These are phyloP conservation scores for Craseonycteris thonglongyai DNA, from an alignment of 2,113 vertebrate genomes.

Conservation along the genomic window DNA sequence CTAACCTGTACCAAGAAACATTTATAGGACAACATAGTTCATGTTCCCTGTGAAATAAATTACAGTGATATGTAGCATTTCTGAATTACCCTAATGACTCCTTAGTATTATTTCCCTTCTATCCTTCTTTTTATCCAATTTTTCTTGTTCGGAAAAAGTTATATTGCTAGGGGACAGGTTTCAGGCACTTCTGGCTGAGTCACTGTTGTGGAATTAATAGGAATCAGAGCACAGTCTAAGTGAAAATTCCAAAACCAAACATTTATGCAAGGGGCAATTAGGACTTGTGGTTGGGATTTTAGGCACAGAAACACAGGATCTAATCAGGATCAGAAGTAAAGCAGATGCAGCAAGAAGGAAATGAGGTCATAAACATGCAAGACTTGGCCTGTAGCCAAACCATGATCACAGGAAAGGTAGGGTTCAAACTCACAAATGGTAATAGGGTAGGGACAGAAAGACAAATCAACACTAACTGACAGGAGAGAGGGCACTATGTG, in stretches of 20 bases:
- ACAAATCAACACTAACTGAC: not conserved
- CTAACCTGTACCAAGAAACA: not conserved
- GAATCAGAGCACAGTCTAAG: not conserved
- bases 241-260: not conserved
- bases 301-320: not conserved
- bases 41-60: not conserved
- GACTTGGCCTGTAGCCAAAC: not conserved
- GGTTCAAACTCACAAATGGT: not conserved
- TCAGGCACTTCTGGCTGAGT: not conserved
- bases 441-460: not conserved
- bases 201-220: not conserved
- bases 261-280: not conserved
- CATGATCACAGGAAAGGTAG: constrained; percentile 7
- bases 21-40: not conserved
- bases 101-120: not conserved
- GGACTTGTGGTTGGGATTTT: constrained; percentile 1
- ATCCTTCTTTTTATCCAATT: not conserved
- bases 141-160: not conserved
- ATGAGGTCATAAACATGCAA: constrained; percentile 16
- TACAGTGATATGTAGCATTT: not conserved
- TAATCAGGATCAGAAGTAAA: constrained; percentile 45
- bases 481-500: not conserved
- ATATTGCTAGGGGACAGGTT: not conserved
- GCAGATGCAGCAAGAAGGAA: constrained; percentile 30
- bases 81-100: not conserved